Base-by-base conservation (phyloP, 2,888 invertebrate genomes). In the Xylocampa areola region DNA sequence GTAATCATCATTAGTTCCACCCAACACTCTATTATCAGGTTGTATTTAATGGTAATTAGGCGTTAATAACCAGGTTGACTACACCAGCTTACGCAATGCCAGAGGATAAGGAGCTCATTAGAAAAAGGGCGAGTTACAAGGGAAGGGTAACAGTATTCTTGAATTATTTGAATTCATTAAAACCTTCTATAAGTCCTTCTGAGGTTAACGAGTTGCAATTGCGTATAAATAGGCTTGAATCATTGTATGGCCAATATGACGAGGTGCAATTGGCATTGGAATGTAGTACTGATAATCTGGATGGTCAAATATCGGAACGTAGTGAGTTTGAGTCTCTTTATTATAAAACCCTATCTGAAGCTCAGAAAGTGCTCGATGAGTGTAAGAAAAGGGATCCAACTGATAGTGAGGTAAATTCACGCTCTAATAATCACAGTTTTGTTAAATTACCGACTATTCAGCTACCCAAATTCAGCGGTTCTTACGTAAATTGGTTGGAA, bases 211-310 rank as follows among this genome's bases (percentile, higher is more conserved):
- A 30, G 8, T 30, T 43, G 13, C 41, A 43, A 13, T 13, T 30
- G 1, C 41, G 41, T 8, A 16, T 14, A 0, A 19, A 10, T 5
- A 30, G 13, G 3, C 30, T 43, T 2, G 32, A 32, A 5, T 6
- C 32, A 10, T 32, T 44, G 32, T 44, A 44, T 23, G 7, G 2
- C 1, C 44, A 44, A 14, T 44, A 44, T 16, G 44, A 44, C n/a
- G 32, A 43, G 30, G 30, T 43, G 30, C 43, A 43, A 10, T 32
- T 32, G 8, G 4, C 6, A 0, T n/a, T 43, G 14, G 44, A 44
- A 4, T 33, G 32, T 14, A 32, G n/a, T 11, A 14, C 21, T 23
- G 44, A 44, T 44, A 7, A 44, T 4, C 8, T 44, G 13, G 21
- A 44, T 21, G 14, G 13, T 44, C 32, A 44, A 10, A 1, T 44